phyloP scores from a whole-genome alignment of 2,888 invertebrate species.

The Deilephila porcellus region DNA sequence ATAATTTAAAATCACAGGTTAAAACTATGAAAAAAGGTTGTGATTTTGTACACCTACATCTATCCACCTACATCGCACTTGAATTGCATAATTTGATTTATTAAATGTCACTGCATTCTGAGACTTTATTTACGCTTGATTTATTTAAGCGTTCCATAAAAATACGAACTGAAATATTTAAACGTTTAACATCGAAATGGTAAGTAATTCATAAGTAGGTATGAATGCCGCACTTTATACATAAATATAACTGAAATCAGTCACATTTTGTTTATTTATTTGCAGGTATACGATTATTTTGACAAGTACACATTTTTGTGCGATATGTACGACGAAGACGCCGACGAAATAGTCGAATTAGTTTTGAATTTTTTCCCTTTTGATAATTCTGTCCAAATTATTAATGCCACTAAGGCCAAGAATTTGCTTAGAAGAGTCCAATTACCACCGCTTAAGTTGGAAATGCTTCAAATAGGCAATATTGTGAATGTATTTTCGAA shows the following conservation, averaged over 20 bases:
- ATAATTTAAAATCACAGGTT: no score
- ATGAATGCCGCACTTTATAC: no score
- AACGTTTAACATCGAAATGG: no score
- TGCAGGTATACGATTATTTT: constrained; percentile 79
- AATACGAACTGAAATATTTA: no score
- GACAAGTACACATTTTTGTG: constrained; percentile 87
- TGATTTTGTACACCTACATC: no score
- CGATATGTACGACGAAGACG: constrained; percentile 94
- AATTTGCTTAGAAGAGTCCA: constrained; percentile 87
- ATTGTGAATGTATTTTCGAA: constrained; percentile 90
- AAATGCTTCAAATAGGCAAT: constrained; percentile 90
- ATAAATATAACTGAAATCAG: neutral
- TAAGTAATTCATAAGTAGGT: no score
- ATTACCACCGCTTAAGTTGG: constrained; percentile 85
- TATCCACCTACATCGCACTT: no score
- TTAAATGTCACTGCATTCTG: no score
- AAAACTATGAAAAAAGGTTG: no score
- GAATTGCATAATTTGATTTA: no score
- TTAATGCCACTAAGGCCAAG: constrained; percentile 85
- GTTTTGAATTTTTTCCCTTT: constrained; percentile 89
- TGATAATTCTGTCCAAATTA: constrained; percentile 92
- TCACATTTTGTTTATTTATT: constrained; percentile 18
- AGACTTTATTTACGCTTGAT: no score
- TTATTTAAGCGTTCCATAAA: no score
- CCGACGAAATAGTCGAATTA: constrained; percentile 88